Evolutionary conservation across 2,113 vertebrate genomes (phyloP), one percentile per base, ranked within the genome.

Genomic region (Sinosuthora webbiana): DNA sequence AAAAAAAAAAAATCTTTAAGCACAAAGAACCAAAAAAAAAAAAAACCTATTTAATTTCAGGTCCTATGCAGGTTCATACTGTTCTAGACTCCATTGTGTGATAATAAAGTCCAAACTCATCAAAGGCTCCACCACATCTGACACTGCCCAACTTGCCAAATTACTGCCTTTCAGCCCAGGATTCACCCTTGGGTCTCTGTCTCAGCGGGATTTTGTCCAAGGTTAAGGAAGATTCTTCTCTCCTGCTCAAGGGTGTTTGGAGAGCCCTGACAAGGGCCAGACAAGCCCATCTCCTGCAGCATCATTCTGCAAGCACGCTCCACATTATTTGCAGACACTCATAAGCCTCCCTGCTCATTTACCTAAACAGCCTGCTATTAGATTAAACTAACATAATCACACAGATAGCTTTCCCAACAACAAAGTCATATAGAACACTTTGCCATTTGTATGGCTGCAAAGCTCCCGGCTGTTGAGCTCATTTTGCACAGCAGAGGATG

Each of bases 321-420:
- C 56, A 31, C 71, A 50, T 91, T 88, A 91, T 88, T 62, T 90
- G 70, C 67, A 95, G 70, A 60, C 62, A 18, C 47, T 93, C 67
- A 31, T 57, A 60, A 20, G 44, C 87, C 90, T 95, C 89, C 94
- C 91, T 87, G 70, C 64, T 95, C 95, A 80, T 94, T 96, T 91
- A 93, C 83, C 84, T 94, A 80, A 95, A 89, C 76, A 88, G 84
- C 37, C 91, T 90, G 71, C 94, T 86, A 91, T 95, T 85, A 94
- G 93, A 95, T 91, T 85, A 92, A 86, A 83, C 87, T 35, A 71
- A 74, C 94, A 81, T 75, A 84, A 87, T 94, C 94, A 83, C 67
- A 55, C 33, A 88, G 92, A 59, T 42, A 88, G 75, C 82, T 83
- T 90, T 83, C 64, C 78, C 83, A 67, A 14, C 44, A 86, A 74